Conservation (phyloP, 2,888 invertebrate genomes). For the Epistrophe grossulariae region DNA sequence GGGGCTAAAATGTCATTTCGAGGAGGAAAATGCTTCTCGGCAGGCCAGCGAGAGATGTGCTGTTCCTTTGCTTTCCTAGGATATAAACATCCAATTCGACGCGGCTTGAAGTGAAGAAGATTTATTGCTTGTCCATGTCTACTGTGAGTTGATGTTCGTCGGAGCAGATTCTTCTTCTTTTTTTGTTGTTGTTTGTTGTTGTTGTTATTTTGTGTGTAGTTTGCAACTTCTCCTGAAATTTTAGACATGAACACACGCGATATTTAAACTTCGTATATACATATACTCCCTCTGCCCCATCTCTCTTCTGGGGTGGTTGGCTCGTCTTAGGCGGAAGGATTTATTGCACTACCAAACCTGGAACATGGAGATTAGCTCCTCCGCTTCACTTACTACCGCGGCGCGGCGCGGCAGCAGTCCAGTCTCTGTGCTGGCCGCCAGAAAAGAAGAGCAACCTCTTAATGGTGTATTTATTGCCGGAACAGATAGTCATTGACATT, state of each 20-base stretch:
- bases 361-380: constrained; percentile 76
- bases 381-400: constrained; percentile 57
- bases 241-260: constrained; percentile 74
- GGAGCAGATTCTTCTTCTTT: constrained; percentile 53
- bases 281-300: background rate
- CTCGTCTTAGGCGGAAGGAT: constrained; percentile 74
- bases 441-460: constrained; percentile 65
- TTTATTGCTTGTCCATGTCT: constrained; percentile 75
- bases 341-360: constrained; percentile 71
- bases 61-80: constrained; percentile 63
- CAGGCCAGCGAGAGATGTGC: constrained; percentile 46
- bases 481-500: constrained; percentile 76
- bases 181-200: constrained; percentile 11
- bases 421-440: constrained; percentile 4
- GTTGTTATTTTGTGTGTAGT: constrained; percentile 22
- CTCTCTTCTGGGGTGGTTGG: constrained; percentile 54
- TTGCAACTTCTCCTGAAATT: constrained; percentile 51
- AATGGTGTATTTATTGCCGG: constrained; percentile 76
- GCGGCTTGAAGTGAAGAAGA: constrained; percentile 75
- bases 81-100: constrained; percentile 75
- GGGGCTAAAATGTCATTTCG: constrained; percentile 70
- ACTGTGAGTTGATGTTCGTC: constrained; percentile 72
- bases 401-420: background rate
- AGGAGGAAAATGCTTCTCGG: constrained; percentile 56
- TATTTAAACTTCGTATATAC: constrained; percentile 60